Evolutionary conservation across 2,797 vertebrate species (phyloP).

Genomic region (Lepus oiostolus): DNA sequence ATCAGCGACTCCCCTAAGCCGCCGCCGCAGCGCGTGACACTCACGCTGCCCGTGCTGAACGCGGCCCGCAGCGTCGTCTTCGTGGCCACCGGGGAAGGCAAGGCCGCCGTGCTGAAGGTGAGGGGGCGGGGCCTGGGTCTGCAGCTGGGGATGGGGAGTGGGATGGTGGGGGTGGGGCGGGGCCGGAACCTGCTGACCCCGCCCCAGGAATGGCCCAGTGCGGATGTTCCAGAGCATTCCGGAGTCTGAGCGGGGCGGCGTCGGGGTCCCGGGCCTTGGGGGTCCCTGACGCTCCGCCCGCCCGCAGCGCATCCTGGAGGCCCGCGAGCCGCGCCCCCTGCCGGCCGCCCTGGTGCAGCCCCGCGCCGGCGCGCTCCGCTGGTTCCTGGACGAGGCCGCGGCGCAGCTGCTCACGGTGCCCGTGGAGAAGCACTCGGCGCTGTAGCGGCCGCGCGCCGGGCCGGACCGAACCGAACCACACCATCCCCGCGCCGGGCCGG

Average conservation of each 20-base stretch:
- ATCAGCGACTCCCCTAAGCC: constrained; percentile 96
- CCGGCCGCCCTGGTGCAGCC: constrained; percentile 93
- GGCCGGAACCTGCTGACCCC: too few species aligned
- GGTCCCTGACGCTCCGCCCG: background rate
- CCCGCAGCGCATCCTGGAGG: constrained; percentile 92
- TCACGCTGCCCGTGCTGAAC: constrained; percentile 95
- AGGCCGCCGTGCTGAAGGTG: constrained; percentile 95
- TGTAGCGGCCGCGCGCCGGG: constrained; percentile 72
- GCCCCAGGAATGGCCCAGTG: too few species aligned
- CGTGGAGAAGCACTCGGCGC: constrained; percentile 90
- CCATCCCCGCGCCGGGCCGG: too few species aligned
- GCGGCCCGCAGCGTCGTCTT: constrained; percentile 93
- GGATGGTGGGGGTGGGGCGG: too few species aligned
- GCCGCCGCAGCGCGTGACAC: constrained; percentile 93
- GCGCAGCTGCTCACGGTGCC: constrained; percentile 91
- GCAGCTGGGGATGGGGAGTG: too few species aligned
- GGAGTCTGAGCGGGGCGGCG: too few species aligned
- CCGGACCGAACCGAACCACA: too few species aligned
- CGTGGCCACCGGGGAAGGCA: constrained; percentile 94
- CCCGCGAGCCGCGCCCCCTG: constrained; percentile 88
- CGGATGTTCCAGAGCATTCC: too few species aligned
- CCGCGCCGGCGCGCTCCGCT: constrained; percentile 91
- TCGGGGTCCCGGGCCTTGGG: too few species aligned
- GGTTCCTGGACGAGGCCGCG: constrained; percentile 95
- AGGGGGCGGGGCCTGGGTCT: background rate